These are phyloP conservation scores for Pterois miles DNA, from an alignment of 2,797 vertebrate species.

Conservation along the genomic window DNA sequence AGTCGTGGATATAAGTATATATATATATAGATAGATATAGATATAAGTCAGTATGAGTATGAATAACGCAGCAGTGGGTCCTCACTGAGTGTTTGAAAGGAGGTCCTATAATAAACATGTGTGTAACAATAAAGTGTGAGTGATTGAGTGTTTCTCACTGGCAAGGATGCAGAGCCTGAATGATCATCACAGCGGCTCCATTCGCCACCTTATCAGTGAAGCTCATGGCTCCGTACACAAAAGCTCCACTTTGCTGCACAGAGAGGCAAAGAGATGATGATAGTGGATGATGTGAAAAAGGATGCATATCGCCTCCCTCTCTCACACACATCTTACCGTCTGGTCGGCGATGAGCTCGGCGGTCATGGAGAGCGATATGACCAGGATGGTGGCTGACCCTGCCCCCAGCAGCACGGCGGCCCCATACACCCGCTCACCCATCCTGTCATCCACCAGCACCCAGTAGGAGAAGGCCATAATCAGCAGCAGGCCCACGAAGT, in stretches of 20 bases:
- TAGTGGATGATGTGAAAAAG: fast-evolving
- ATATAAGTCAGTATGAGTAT: too few relatives aligned
- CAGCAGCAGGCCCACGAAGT: slow-evolving; percentile 89
- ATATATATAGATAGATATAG: too few relatives aligned
- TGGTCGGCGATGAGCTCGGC: slow-evolving; percentile 93
- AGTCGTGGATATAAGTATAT: too few relatives aligned
- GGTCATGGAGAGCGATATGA: slow-evolving; percentile 95
- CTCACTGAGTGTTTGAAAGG: too few relatives aligned
- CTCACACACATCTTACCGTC: slow-evolving; percentile 79
- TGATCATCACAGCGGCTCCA: slow-evolving; percentile 89
- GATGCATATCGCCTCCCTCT: too few relatives aligned
- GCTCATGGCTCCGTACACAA: slow-evolving; percentile 97
- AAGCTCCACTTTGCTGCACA: slow-evolving; percentile 91
- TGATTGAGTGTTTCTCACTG: slow-evolving; percentile 83
- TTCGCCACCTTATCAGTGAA: slow-evolving; percentile 96
- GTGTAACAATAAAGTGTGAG: slow-evolving; percentile 12
- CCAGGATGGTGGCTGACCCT: slow-evolving; percentile 91
- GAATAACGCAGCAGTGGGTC: too few relatives aligned
- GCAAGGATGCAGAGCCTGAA: slow-evolving; percentile 91
- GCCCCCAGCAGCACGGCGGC: slow-evolving; percentile 87
- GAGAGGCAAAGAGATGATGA: not conserved
- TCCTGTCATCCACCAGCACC: slow-evolving; percentile 82
- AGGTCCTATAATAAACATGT: too few relatives aligned
- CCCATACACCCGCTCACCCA: slow-evolving; percentile 85
- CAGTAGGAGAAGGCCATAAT: slow-evolving; percentile 91